phyloP scores from a whole-genome alignment of 2,797 vertebrate genomes.

The Crenuchus spilurus region DNA sequence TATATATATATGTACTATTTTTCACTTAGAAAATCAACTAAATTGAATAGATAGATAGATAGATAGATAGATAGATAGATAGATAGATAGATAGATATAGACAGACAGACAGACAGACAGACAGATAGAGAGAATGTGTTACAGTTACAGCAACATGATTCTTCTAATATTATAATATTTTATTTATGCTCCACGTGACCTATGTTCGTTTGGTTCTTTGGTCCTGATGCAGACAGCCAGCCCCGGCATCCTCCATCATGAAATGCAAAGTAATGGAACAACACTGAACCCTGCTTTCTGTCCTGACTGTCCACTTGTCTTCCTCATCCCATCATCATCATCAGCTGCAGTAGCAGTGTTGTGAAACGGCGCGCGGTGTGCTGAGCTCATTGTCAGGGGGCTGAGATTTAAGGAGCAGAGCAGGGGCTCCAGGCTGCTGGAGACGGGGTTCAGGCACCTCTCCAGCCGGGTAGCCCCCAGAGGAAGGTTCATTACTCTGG shows the following conservation, averaged over 20 bases:
- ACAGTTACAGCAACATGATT: too few relatives aligned
- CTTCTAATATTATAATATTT: too few relatives aligned
- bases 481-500: constrained; percentile 78
- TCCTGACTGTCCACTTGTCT: constrained; percentile 64
- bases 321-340: too few relatives aligned
- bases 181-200: too few relatives aligned
- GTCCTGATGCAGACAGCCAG: constrained; percentile 52
- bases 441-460: constrained; percentile 74
- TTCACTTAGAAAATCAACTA: too few relatives aligned
- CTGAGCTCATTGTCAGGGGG: constrained; percentile 5
- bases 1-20: too few relatives aligned
- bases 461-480: constrained; percentile 76
- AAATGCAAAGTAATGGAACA: constrained; percentile 15
- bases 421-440: constrained; percentile 37
- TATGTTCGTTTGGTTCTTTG: constrained; percentile 20
- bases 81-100: too few relatives aligned
- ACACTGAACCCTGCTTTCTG: constrained; percentile 57
- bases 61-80: not conserved
- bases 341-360: too few relatives aligned
- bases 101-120: too few relatives aligned
- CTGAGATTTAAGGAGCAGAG: constrained; percentile 41
- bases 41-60: too few relatives aligned
- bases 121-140: not conserved
- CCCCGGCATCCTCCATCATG: too few relatives aligned
- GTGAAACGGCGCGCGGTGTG: constrained; percentile 66